Percentiles rank a stretch among this genome's conserved stretches.
Evolutionary conservation across 2,888 invertebrate genomes (phyloP).

Genomic region (Volucella inflata): DNA sequence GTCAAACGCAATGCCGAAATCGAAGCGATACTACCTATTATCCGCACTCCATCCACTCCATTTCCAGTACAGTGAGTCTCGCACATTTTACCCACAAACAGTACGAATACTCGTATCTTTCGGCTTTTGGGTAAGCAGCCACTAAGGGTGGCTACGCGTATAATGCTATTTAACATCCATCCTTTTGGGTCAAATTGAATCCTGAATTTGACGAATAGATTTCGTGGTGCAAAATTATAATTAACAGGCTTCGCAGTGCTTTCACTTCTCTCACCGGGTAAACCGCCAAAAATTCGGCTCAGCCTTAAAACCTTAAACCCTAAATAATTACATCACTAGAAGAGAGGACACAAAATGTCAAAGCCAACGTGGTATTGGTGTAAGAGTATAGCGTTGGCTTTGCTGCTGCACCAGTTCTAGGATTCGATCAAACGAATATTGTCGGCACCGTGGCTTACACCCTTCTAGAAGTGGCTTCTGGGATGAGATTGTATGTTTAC

Average conservation of each 20-base stretch:
- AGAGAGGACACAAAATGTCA: conserved; percentile 29
- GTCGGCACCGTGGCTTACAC: conserved; percentile 13
- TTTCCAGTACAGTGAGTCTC: conserved; percentile 50
- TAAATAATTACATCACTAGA: conserved; percentile 69
- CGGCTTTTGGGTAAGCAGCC: conserved; percentile 19
- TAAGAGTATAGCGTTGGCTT: conserved; percentile 22
- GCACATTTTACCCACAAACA: neutral
- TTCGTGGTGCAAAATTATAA: conserved; percentile 69
- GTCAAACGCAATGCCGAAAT: conserved; percentile 65
- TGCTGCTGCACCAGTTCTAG: conserved; percentile 50
- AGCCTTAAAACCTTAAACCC: conserved; percentile 67
- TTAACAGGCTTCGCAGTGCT: conserved; percentile 68
- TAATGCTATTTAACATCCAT: conserved; percentile 56
- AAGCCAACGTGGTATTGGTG: too few relatives aligned
- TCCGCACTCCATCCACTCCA: conserved; percentile 19
- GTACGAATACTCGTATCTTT: conserved; percentile 5
- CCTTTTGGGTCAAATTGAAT: conserved; percentile 71
- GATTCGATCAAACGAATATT: conserved; percentile 71
- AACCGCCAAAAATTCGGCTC: conserved; percentile 70
- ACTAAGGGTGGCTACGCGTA: conserved; percentile 49
- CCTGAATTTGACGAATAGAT: conserved; percentile 67
- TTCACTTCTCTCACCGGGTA: conserved; percentile 43
- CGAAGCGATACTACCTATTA: conserved; percentile 51
- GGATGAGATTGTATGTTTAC: conserved; percentile 38
- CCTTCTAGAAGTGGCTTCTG: conserved; percentile 44